Conservation (phyloP, 2,888 invertebrate species). For the Theodoxus fluviatilis region DNA sequence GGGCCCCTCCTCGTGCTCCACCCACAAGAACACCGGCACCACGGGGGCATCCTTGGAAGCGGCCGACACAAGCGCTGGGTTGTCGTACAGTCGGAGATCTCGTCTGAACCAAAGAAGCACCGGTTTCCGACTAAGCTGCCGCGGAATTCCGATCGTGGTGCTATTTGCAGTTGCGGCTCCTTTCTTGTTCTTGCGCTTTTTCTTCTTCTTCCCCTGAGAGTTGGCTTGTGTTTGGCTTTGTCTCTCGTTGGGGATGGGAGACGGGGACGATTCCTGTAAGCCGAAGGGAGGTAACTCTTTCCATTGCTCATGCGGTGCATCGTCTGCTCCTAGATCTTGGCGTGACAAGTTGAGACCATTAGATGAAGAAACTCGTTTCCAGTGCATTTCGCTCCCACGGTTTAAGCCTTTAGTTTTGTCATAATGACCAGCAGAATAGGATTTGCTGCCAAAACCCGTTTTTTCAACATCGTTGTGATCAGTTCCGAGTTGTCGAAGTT, state of each 20-base stretch:
- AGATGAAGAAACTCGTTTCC: no score
- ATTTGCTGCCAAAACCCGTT: no score
- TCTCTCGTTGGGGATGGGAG: no score
- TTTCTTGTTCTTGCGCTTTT: slow-evolving; percentile 32
- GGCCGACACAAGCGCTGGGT: slow-evolving; percentile 42
- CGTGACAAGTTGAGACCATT: no score
- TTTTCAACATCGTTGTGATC: no score
- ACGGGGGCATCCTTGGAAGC: slow-evolving; percentile 35
- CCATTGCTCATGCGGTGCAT: no score
- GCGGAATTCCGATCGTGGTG: neutral
- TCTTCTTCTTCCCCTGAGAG: slow-evolving; percentile 31
- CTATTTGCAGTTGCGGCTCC: slow-evolving; percentile 3
- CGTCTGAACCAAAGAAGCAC: slow-evolving; percentile 42
- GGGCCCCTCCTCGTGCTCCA: slow-evolving; percentile 40
- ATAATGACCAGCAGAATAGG: no score
- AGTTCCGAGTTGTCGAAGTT: slow-evolving; percentile 6
- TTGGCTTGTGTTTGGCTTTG: neutral
- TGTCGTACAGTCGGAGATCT: slow-evolving; percentile 43
- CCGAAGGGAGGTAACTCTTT: no score
- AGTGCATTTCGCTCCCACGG: no score
- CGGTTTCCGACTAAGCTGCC: slow-evolving; percentile 33
- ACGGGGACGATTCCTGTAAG: no score
- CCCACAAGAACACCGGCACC: slow-evolving; percentile 40
- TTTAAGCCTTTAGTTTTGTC: no score
- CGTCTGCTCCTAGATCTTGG: no score